Base-by-base conservation (phyloP, 2,797 vertebrate genomes). In the Erithacus rubecula region DNA sequence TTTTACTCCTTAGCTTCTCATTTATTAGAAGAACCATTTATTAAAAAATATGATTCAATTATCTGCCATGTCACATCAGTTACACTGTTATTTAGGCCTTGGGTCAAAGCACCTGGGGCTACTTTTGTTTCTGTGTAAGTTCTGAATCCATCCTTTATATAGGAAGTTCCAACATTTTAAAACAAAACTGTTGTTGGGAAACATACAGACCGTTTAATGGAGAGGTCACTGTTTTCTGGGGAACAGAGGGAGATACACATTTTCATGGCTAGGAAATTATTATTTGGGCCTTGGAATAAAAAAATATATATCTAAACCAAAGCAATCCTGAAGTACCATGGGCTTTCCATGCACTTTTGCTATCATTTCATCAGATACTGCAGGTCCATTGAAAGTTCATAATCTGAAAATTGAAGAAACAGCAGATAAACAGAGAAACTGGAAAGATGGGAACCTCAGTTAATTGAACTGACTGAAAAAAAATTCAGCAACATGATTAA, bases 81-180 rank as follows among this genome's bases (percentile, higher is more conserved):
- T 77, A 95, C 63, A 8, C 2, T 93, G 22, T 64, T 86, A 67
- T 87, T 90, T 55, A 96, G 63, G 9, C 15, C 7, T 6, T 84
- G 49, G 27, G 60, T 87, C 62, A 97, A 82, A 53, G 52, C 6
- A 21, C 26, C 19, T 29, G 79, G 58, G 44, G 84, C 51, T 74
- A 89, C 75, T 91, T 94, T 88, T 63, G 96, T 15, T 93, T 55
- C 84, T 64, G 5, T 44, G 26, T 85, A 86, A 43, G 71, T 93
- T 46, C 1, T 36, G n/a, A 97, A 97, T 60, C 65, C 84, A 85
- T 96, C 30, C 11, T 93, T 95, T 68, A 76, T 93, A 26, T 80
- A 83, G 56, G 89, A 97, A 69, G 83, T 91, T 86, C 90, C 96
- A 71, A 32, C 56, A 32, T 92, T 74, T 29, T 78, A 11, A 27